Evolutionary conservation across 2,888 invertebrate genomes (phyloP).

Genomic region (Luffia ferchaultella): DNA sequence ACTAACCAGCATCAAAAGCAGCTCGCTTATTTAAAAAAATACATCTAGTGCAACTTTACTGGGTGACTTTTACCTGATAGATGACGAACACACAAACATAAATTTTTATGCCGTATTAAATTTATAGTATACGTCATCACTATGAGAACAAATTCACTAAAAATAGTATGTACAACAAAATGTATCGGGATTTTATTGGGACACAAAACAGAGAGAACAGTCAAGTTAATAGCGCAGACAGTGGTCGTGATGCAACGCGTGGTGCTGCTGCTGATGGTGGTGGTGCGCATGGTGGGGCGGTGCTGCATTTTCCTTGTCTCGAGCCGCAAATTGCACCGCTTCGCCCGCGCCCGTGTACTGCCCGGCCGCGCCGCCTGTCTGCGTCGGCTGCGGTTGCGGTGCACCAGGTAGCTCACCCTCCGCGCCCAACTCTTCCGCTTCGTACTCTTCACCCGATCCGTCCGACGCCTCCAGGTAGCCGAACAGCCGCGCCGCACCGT

Average conservation of each 20-base stretch:
- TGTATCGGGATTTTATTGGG: no score
- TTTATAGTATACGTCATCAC: no score
- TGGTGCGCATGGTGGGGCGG: constrained; percentile 12
- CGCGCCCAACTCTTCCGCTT: constrained; percentile 26
- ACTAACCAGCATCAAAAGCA: no score
- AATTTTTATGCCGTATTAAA: no score
- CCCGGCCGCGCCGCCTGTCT: constrained; percentile 25
- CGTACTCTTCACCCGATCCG: constrained; percentile 69
- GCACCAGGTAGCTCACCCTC: constrained; percentile 18
- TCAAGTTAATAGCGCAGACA: constrained; percentile 45
- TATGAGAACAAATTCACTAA: no score
- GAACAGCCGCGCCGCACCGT: constrained; percentile 74
- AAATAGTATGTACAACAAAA: no score
- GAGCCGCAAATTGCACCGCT: constrained; percentile 14
- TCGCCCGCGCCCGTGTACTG: constrained; percentile 25
- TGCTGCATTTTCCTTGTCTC: constrained; percentile 9
- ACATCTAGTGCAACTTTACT: no score
- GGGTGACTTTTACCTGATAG: no score
- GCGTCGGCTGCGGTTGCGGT: constrained; percentile 11
- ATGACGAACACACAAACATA: no score
- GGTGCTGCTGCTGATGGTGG: constrained; percentile 38
- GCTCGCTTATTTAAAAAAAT: no score
- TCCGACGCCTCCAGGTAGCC: constrained; percentile 79
- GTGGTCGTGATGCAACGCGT: constrained; percentile 49
- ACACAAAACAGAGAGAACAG: not conserved